Percentiles rank a stretch among this genome's conserved stretches.
Conservation (phyloP, 2,113 vertebrate species). For the Peromyscus leucopus region DNA sequence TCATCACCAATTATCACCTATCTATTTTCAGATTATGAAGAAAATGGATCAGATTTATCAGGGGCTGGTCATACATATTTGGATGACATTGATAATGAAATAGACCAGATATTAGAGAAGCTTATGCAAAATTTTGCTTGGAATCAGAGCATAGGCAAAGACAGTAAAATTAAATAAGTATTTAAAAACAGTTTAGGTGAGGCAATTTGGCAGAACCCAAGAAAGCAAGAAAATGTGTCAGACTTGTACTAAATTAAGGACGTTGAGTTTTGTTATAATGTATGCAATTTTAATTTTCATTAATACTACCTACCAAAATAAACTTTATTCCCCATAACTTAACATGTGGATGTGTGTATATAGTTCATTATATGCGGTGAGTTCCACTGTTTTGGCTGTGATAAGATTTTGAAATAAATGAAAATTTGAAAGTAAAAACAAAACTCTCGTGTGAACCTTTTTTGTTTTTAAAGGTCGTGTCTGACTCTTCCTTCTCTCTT, state of each 20-base stretch:
- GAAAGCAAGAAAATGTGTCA: conserved; percentile 76
- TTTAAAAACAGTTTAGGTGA: conserved; percentile 83
- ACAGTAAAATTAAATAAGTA: conserved; percentile 85
- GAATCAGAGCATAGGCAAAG: conserved; percentile 93
- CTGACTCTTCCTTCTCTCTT: not conserved
- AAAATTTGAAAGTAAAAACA: conserved; percentile 82
- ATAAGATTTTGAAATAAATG: conserved; percentile 89
- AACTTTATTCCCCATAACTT: conserved; percentile 88
- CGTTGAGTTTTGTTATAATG: conserved; percentile 85
- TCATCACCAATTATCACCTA: no score
- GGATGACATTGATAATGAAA: conserved; percentile 92
- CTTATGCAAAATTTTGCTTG: conserved; percentile 96
- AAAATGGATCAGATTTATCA: not conserved
- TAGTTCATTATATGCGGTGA: conserved; percentile 95
- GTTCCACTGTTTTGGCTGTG: conserved; percentile 95
- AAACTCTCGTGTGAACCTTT: not conserved
- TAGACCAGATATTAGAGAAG: conserved; percentile 98
- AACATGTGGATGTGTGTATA: conserved; percentile 88
- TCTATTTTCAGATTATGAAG: not conserved
- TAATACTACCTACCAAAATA: conserved; percentile 89
- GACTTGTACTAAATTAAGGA: conserved; percentile 86
- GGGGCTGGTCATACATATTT: conserved; percentile 77
- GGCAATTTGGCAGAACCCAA: conserved; percentile 83
- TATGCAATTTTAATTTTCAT: conserved; percentile 87
- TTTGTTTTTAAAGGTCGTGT: not conserved